Conservation (phyloP, 2,113 vertebrate species). For the Oreochromis tanganicae region DNA sequence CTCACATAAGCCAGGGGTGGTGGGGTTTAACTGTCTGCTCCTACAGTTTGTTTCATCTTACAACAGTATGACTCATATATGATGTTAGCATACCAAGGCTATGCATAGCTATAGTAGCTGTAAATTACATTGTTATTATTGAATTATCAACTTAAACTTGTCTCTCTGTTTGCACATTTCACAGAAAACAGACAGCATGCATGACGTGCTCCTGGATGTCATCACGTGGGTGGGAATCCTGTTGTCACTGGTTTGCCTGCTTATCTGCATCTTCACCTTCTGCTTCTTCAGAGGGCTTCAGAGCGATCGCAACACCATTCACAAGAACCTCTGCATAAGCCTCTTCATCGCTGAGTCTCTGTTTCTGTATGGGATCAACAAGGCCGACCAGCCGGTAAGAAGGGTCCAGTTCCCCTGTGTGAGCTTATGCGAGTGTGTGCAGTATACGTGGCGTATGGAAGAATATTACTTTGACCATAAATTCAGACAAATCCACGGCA, state of each 20-base stretch:
- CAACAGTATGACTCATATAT: neutral
- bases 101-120: neutral
- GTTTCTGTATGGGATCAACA: conserved; percentile 95
- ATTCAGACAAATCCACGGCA: neutral
- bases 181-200: conserved; percentile 89
- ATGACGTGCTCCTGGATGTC: conserved; percentile 91
- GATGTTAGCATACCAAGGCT: neutral
- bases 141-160: neutral
- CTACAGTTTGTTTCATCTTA: neutral
- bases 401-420: neutral
- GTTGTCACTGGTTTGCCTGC: conserved; percentile 92
- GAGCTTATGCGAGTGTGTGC: neutral
- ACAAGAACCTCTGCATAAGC: conserved; percentile 98
- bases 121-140: neutral
- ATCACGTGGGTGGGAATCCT: conserved; percentile 99
- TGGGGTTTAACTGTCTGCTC: neutral
- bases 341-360: conserved; percentile 96
- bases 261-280: conserved; percentile 99
- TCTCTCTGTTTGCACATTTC: neutral
- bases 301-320: conserved; percentile 97
- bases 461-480: neutral
- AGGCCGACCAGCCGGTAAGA: conserved; percentile 93
- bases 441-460: neutral
- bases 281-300: conserved; percentile 98
- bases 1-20: conserved; percentile 7